These are phyloP conservation scores for Cyclopterus lumpus DNA, from an alignment of 2,797 vertebrate genomes.

Conservation along the genomic window DNA sequence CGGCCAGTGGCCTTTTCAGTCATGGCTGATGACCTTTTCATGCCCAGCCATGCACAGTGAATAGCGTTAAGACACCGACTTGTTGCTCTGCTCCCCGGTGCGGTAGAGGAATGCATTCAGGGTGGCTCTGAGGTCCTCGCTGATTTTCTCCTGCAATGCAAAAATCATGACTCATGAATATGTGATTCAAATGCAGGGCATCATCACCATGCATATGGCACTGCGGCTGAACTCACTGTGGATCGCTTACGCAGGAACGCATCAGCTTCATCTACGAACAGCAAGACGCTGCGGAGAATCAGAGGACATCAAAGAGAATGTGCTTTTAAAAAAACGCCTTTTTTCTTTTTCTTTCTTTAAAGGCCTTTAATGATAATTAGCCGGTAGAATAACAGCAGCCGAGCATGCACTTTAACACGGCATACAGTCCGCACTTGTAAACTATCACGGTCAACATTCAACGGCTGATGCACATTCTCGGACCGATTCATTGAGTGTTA, in stretches of 20 bases:
- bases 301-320: constrained; percentile 46
- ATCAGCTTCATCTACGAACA: constrained; percentile 90
- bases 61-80: constrained; percentile 78
- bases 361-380: constrained; percentile 12
- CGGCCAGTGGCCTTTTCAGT: constrained; percentile 50
- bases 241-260: constrained; percentile 89
- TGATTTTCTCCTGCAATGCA: constrained; percentile 88
- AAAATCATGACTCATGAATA: constrained; percentile 66
- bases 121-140: constrained; percentile 90
- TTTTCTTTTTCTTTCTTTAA: neutral
- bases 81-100: constrained; percentile 91
- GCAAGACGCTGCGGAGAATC: constrained; percentile 81
- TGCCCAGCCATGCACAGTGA: constrained; percentile 30
- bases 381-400: constrained; percentile 5
- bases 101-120: constrained; percentile 90
- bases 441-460: constrained; percentile 1
- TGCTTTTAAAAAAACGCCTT: constrained; percentile 10
- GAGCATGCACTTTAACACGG: neutral
- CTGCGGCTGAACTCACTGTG: constrained; percentile 82
- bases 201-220: constrained; percentile 44
- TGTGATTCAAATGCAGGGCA: constrained; percentile 43
- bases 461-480: neutral
- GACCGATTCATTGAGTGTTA: constrained; percentile 15
- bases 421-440: neutral
- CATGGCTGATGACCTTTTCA: constrained; percentile 51